A percentile compares a stretch with the other conserved stretches of the same genome.
Conservation (phyloP, 2,113 vertebrate species). For the Platycercus adscitus region DNA sequence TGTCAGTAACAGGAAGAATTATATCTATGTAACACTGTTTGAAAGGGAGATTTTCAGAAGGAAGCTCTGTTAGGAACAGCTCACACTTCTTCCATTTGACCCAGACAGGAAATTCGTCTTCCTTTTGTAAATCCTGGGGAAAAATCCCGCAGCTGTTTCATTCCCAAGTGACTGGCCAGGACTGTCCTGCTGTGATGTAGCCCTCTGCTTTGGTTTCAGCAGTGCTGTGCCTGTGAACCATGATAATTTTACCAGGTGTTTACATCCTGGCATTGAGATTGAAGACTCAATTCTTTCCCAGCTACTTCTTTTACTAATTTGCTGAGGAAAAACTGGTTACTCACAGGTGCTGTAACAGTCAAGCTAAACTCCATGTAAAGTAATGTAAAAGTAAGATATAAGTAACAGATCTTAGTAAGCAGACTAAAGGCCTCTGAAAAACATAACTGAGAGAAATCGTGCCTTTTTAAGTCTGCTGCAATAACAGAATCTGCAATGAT, state of each 20-base stretch:
- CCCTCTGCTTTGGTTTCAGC: background rate
- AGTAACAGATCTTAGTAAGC: background rate
- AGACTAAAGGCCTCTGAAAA: background rate
- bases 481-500: background rate
- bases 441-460: background rate
- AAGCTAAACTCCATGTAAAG: background rate
- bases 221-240: background rate
- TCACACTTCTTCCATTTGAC: background rate
- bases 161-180: background rate
- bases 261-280: background rate
- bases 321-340: background rate
- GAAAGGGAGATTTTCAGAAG: background rate
- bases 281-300: background rate
- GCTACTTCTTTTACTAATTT: background rate
- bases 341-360: background rate
- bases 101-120: background rate
- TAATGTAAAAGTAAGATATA: background rate
- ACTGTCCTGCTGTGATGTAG: background rate
- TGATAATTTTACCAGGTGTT: background rate
- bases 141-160: background rate
- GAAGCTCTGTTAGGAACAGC: background rate
- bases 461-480: background rate
- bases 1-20: background rate
- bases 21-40: background rate
- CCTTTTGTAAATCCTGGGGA: background rate